phyloP scores from a whole-genome alignment of 2,888 invertebrate genomes.

The Dolomedes plantarius region DNA sequence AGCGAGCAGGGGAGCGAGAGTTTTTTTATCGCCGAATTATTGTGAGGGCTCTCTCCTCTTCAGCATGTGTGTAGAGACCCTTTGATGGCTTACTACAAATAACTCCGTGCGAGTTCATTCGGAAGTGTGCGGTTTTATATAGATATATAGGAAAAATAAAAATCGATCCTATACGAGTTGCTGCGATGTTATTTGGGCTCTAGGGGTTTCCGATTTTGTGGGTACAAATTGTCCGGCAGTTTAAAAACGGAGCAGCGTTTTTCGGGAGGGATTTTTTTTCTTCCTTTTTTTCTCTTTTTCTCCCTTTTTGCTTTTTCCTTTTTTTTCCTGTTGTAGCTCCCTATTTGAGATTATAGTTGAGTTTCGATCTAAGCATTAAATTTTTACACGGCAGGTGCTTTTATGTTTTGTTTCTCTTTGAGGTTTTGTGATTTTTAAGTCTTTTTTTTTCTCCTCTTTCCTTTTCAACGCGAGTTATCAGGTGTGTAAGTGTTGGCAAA shows the following conservation, averaged over 20 bases:
- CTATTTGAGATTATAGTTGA: slow-evolving; percentile 11
- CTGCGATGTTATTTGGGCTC: slow-evolving; percentile 59
- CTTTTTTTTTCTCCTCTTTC: too few species aligned
- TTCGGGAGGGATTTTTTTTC: not conserved
- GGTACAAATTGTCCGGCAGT: slow-evolving; percentile 69
- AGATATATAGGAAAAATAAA: slow-evolving; percentile 24
- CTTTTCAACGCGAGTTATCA: too few species aligned
- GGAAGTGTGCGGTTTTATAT: slow-evolving; percentile 31
- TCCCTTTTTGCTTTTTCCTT: not conserved
- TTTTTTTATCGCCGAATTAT: slow-evolving; percentile 11
- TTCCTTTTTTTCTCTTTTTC: not conserved
- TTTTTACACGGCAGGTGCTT: slow-evolving; percentile 9
- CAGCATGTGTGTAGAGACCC: not conserved
- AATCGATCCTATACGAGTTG: slow-evolving; percentile 38
- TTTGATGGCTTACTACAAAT: slow-evolving; percentile 38
- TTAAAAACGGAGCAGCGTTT: slow-evolving; percentile 18
- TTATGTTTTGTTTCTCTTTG: too few species aligned
- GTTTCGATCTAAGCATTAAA: slow-evolving; percentile 2
- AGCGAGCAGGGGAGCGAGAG: not conserved
- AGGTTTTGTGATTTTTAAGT: too few species aligned
- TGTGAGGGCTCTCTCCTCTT: not conserved
- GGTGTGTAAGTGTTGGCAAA: too few species aligned
- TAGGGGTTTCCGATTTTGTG: slow-evolving; percentile 52
- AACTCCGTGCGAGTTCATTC: slow-evolving; percentile 45
- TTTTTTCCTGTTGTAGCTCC: not conserved